Conservation (phyloP, 2,888 invertebrate genomes). For the Eristalinus sepulchralis region DNA sequence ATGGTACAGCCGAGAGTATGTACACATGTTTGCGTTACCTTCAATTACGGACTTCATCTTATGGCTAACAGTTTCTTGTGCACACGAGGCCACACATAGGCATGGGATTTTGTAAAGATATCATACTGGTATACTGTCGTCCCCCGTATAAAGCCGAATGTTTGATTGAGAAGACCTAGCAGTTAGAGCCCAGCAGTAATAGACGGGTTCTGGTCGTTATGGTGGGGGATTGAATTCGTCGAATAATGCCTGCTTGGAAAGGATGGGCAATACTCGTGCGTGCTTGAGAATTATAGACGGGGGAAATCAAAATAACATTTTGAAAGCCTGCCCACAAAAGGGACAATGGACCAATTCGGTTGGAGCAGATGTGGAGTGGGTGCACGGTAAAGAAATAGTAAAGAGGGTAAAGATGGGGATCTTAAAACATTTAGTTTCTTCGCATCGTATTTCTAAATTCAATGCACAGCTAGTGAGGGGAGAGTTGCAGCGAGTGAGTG, state of each 20-base stretch:
- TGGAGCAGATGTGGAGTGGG: neutral
- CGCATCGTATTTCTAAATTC: too few relatives aligned
- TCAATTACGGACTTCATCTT: neutral
- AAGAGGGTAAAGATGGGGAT: neutral
- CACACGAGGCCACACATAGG: neutral
- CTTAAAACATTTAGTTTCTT: too few relatives aligned
- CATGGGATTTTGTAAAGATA: neutral
- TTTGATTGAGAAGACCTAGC: neutral
- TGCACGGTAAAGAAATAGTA: neutral
- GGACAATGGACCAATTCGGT: neutral
- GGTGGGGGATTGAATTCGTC: neutral
- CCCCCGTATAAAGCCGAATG: neutral
- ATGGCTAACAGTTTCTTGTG: neutral
- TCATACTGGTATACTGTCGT: neutral
- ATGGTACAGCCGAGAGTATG: neutral
- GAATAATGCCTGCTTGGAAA: neutral
- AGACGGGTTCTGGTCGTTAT: neutral
- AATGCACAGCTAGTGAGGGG: too few relatives aligned
- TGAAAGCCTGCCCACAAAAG: neutral
- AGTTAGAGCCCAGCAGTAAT: neutral
- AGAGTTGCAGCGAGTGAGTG: too few relatives aligned
- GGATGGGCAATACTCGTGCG: neutral
- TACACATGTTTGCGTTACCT: neutral
- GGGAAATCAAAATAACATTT: neutral
- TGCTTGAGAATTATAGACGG: neutral